phyloP scores from a whole-genome alignment of 2,113 vertebrate genomes.

The Cinclus cinclus region DNA sequence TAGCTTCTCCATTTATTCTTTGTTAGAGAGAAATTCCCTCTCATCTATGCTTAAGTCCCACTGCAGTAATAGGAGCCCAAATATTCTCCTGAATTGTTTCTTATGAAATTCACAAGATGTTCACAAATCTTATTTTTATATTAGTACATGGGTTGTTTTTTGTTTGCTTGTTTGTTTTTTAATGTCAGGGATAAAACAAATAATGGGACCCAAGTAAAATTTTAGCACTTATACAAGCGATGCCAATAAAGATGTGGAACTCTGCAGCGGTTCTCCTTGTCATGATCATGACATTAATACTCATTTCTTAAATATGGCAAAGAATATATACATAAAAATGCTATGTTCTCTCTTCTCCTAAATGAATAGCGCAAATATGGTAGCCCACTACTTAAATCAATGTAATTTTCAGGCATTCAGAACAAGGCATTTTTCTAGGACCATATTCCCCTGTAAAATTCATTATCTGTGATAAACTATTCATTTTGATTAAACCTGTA shows the following conservation, averaged over 20 bases:
- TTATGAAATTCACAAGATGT: not conserved
- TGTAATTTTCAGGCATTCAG: conserved; percentile 67
- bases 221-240: not conserved
- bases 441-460: conserved; percentile 30
- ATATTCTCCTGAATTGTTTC: not conserved
- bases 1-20: not conserved
- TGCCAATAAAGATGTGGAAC: not conserved
- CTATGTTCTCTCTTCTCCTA: not conserved
- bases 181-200: not conserved
- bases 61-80: not conserved
- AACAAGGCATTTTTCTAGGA: conserved; percentile 33
- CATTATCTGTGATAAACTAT: conserved; percentile 60
- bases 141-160: not conserved
- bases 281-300: not conserved
- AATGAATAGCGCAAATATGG: conserved; percentile 50
- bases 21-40: not conserved
- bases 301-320: not conserved
- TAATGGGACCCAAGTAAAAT: not conserved
- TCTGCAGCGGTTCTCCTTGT: not conserved
- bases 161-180: not conserved
- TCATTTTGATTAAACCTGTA: conserved; percentile 67
- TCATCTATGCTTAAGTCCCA: not conserved
- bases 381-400: conserved; percentile 51
- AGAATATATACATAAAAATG: conserved; percentile 24
- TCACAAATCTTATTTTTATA: not conserved